A percentile compares a stretch with the other conserved stretches of the same genome.
Evolutionary conservation across 2,113 vertebrate species (phyloP).

Genomic region (Platycercus adscitus): DNA sequence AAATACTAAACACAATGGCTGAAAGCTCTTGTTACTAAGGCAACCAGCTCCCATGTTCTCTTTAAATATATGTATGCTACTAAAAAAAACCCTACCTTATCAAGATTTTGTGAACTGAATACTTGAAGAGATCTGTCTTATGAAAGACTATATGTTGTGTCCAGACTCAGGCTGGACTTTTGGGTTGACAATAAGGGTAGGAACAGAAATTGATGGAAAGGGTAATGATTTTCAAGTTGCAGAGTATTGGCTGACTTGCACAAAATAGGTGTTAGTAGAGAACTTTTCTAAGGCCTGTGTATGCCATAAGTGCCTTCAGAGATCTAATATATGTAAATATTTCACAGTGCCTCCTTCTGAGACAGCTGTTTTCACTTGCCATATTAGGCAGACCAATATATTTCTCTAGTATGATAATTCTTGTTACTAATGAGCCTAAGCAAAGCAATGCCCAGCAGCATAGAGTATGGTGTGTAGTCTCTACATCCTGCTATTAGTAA

Average conservation of each 20-base stretch:
- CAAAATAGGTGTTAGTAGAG: not conserved
- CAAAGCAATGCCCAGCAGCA: not conserved
- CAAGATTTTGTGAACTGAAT: slow-evolving; percentile 1
- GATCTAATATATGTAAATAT: not conserved
- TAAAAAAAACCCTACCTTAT: not conserved
- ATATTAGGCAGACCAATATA: not conserved
- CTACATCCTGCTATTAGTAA: not conserved
- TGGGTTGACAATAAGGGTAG: not conserved
- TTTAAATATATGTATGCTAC: slow-evolving; percentile 14
- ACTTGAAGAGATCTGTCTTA: not conserved
- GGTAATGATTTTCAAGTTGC: not conserved
- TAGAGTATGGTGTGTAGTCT: not conserved
- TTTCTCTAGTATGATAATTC: not conserved
- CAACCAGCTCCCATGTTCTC: slow-evolving; percentile 23
- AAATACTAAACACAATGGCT: slow-evolving; percentile 34
- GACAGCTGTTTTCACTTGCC: not conserved
- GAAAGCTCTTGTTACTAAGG: slow-evolving; percentile 43
- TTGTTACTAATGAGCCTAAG: not conserved
- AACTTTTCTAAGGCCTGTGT: not conserved
- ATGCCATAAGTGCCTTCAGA: not conserved
- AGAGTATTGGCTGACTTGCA: not conserved
- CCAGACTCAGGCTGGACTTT: not conserved
- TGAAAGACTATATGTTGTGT: not conserved
- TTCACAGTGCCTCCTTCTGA: not conserved
- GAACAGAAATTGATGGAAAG: not conserved